phyloP scores from a whole-genome alignment of 2,113 vertebrate species.

The Podarcis raffonei region DNA sequence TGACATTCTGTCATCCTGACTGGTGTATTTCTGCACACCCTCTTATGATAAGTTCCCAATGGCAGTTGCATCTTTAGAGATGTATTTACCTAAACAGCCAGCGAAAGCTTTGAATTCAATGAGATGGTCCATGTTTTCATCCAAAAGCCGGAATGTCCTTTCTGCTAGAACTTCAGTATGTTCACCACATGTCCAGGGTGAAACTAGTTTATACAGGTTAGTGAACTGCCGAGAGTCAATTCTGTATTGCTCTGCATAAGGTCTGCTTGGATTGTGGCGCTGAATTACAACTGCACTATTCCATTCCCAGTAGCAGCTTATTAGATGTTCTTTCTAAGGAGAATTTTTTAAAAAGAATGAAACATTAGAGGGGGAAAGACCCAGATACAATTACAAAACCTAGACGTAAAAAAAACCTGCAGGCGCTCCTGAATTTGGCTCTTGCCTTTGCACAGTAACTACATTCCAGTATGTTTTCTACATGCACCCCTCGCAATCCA shows the following conservation, averaged over 20 bases:
- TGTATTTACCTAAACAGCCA: constrained; percentile 82
- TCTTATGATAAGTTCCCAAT: background rate
- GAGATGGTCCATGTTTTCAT: constrained; percentile 81
- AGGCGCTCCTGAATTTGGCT: no score
- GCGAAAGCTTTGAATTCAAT: constrained; percentile 87
- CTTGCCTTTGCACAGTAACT: no score
- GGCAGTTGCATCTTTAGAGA: background rate
- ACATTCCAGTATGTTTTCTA: no score
- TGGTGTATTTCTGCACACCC: background rate
- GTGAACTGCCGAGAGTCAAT: constrained; percentile 88
- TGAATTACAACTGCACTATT: constrained; percentile 42
- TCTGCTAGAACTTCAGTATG: constrained; percentile 84
- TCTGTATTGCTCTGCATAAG: constrained; percentile 88
- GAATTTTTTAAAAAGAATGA: background rate
- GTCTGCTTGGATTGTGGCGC: constrained; percentile 77
- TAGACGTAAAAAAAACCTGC: background rate
- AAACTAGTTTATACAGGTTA: constrained; percentile 84
- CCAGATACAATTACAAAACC: background rate
- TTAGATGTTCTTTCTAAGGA: constrained; percentile 87
- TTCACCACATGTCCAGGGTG: constrained; percentile 83
- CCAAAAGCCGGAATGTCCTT: constrained; percentile 89
- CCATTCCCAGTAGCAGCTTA: constrained; percentile 91
- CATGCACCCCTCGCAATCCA: no score
- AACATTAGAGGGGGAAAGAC: accelerated
- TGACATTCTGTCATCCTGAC: background rate